Percentiles rank a stretch among this genome's conserved stretches.
Conservation (phyloP, 2,113 vertebrate genomes). For the Hystrix cristata region DNA sequence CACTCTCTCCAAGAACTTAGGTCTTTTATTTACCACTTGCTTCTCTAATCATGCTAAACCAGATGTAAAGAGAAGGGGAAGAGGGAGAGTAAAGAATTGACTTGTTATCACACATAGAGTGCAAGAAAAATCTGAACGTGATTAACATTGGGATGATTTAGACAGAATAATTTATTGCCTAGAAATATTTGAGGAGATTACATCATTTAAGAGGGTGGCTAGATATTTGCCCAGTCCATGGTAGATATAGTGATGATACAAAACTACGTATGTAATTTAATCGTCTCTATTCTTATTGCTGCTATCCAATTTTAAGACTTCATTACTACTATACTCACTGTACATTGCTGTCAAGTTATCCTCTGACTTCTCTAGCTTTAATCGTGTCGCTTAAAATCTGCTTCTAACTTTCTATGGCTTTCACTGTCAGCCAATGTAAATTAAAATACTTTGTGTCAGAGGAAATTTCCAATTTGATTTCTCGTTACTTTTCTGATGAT, state of each 20-base stretch:
- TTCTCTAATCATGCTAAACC: neutral
- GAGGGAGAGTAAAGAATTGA: neutral
- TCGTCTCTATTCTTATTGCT: neutral
- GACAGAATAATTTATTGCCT: neutral
- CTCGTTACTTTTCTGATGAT: constrained; percentile 23
- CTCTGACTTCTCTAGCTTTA: neutral
- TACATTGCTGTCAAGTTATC: neutral
- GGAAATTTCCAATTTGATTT: constrained; percentile 38
- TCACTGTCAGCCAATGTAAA: neutral
- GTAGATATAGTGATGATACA: neutral
- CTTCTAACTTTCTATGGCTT: neutral
- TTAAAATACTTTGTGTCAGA: constrained; percentile 10
- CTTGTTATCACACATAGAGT: neutral
- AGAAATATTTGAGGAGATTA: neutral
- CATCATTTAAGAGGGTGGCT: neutral
- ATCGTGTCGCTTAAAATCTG: neutral
- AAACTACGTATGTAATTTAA: neutral
- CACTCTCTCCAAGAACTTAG: neutral
- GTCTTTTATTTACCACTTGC: neutral
- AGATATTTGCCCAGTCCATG: constrained; percentile 13
- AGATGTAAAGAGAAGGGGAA: neutral
- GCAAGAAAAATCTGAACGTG: neutral
- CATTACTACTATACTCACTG: neutral
- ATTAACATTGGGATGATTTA: constrained; percentile 17
- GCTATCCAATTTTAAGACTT: neutral